Evolutionary conservation across 2,113 vertebrate genomes (phyloP).

Genomic region (Saccopteryx bilineata): DNA sequence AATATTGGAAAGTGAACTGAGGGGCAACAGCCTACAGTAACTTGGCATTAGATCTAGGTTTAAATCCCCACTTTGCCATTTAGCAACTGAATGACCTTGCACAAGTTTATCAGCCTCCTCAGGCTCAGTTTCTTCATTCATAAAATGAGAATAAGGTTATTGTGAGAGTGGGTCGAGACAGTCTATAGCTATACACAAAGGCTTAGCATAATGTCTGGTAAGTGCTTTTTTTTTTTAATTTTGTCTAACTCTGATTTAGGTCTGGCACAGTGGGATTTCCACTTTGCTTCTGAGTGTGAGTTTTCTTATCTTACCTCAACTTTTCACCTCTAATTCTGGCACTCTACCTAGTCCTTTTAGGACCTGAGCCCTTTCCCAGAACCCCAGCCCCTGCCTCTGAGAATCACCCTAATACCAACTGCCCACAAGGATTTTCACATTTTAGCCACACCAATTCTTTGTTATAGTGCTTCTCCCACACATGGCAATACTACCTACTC

Average conservation of each 20-base stretch:
- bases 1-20: not conserved
- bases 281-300: not conserved
- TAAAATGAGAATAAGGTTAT: not conserved
- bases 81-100: not conserved
- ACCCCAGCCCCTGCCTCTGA: not conserved
- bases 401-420: not conserved
- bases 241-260: not conserved
- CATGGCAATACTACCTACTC: accelerated
- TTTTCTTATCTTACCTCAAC: not conserved
- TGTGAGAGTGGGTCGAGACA: not conserved
- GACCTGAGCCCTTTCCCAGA: not conserved
- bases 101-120: not conserved
- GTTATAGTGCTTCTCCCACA: not conserved
- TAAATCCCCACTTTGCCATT: not conserved
- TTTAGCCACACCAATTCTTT: not conserved
- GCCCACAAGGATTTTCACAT: not conserved
- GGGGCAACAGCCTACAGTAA: not conserved
- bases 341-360: not conserved
- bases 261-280: not conserved
- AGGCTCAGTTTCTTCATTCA: not conserved
- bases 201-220: not conserved
- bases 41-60: not conserved
- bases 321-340: not conserved
- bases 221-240: not conserved
- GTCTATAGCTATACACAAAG: not conserved